phyloP scores from a whole-genome alignment of 2,113 vertebrate genomes.

The Gallinago jamesoni region DNA sequence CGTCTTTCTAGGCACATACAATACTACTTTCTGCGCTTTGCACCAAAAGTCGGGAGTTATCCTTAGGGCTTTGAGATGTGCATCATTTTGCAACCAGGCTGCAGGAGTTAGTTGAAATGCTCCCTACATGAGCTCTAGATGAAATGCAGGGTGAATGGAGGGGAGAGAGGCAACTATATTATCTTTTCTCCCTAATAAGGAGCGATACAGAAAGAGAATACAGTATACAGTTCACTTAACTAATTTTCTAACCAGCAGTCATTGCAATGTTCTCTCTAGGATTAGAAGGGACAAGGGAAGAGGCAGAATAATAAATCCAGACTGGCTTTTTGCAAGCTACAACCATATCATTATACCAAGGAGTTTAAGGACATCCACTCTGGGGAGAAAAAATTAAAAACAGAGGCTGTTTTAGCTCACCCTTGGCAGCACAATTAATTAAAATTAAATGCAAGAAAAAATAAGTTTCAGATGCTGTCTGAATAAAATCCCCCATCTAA shows the following conservation, averaged over 20 bases:
- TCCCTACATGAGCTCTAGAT: not conserved
- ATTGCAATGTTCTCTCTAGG: constrained; percentile 42
- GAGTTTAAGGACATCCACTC: constrained; percentile 39
- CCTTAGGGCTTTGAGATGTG: not conserved
- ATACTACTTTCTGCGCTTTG: not conserved
- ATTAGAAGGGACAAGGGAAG: constrained; percentile 57
- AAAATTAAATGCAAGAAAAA: constrained; percentile 58
- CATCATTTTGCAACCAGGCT: not conserved
- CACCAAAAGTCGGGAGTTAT: not conserved
- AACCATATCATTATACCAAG: constrained; percentile 19
- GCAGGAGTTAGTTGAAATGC: not conserved
- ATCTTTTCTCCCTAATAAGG: constrained; percentile 29
- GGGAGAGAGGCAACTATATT: not conserved
- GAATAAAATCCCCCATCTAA: constrained; percentile 22
- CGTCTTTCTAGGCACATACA: not conserved
- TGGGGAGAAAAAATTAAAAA: constrained; percentile 39
- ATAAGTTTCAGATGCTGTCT: constrained; percentile 5
- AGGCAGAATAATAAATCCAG: constrained; percentile 52
- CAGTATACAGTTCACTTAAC: constrained; percentile 49
- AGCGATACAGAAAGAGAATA: constrained; percentile 12
- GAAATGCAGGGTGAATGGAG: not conserved
- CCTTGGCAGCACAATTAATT: constrained; percentile 44
- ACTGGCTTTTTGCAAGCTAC: constrained; percentile 20
- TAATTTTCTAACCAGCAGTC: constrained; percentile 62
- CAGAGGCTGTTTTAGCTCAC: constrained; percentile 23